These are phyloP conservation scores for Drosophila mercatorum DNA, from an alignment of 2,888 invertebrate species.

Conservation along the genomic window DNA sequence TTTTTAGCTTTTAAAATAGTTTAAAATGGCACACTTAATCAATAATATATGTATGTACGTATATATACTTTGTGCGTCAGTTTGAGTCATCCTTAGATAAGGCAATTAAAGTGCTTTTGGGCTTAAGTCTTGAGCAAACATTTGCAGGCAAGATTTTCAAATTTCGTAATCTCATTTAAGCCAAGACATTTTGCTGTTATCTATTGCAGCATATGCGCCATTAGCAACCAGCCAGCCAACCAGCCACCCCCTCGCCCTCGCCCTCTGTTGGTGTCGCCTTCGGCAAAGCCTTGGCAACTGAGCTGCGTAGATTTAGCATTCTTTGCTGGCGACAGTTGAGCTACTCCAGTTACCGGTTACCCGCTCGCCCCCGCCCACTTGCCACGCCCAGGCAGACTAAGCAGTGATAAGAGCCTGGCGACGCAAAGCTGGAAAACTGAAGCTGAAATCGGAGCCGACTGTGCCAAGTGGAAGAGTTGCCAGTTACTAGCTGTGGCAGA, in stretches of 20 bases:
- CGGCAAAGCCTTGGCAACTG: constrained; percentile 21
- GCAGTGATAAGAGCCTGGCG: constrained; percentile 29
- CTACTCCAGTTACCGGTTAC: constrained; percentile 10
- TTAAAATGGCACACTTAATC: background rate
- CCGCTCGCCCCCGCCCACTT: background rate
- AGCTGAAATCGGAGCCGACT: constrained; percentile 32
- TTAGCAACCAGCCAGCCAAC: background rate
- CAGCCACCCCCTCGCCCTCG: background rate
- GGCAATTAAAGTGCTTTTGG: constrained; percentile 1
- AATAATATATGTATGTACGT: background rate
- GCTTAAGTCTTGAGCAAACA: constrained; percentile 2
- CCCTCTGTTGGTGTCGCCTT: background rate
- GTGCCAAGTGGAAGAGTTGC: constrained; percentile 28
- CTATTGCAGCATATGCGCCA: constrained; percentile 18
- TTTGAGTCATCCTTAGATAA: background rate
- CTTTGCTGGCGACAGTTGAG: constrained; percentile 16
- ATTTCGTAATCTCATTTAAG: constrained; percentile 2
- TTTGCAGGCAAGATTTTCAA: background rate
- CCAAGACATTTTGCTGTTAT: constrained; percentile 13
- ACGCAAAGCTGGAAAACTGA: constrained; percentile 5
- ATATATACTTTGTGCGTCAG: background rate
- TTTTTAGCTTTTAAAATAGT: background rate
- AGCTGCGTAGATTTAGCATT: constrained; percentile 33
- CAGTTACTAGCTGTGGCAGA: background rate
- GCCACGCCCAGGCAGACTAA: constrained; percentile 7